A percentile compares a stretch with the other conserved stretches of the same genome.
Evolutionary conservation across 2,888 invertebrate genomes (phyloP).

Genomic region (Leistus spinibarbis): DNA sequence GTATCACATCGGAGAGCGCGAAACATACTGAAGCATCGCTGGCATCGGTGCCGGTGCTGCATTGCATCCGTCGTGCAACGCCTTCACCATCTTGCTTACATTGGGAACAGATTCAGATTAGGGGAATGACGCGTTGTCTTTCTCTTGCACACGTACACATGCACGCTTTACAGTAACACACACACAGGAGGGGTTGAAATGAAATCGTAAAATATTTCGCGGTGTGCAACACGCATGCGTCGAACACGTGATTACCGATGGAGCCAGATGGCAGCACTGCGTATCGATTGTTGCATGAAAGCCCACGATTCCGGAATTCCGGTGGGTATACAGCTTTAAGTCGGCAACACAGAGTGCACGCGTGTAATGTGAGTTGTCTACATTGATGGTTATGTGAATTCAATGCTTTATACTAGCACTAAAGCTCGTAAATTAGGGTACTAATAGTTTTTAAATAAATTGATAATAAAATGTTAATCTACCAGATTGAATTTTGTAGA

Average conservation of each 20-base stretch:
- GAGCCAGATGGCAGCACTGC: not conserved
- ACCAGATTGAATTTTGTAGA: too few species aligned
- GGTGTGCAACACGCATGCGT: conserved; percentile 17
- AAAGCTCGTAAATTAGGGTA: too few species aligned
- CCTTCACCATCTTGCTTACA: conserved; percentile 33
- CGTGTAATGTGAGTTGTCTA: not conserved
- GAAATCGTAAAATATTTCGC: not conserved
- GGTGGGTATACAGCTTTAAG: not conserved
- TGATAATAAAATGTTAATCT: too few species aligned
- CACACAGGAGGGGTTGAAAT: not conserved
- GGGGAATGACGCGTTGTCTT: conserved; percentile 35
- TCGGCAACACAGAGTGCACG: not conserved
- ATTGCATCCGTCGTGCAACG: conserved; percentile 9
- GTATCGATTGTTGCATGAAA: not conserved
- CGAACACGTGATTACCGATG: not conserved
- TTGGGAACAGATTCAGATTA: conserved; percentile 27
- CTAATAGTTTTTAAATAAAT: too few species aligned
- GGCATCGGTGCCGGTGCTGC: not conserved
- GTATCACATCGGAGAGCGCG: conserved; percentile 12
- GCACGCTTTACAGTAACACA: not conserved
- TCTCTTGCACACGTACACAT: conserved; percentile 11
- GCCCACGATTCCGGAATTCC: not conserved
- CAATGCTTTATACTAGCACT: not conserved
- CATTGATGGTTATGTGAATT: not conserved
- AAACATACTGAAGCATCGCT: conserved; percentile 28